A percentile compares a stretch with the other conserved stretches of the same genome.
phyloP scores from a whole-genome alignment of 1,140 invertebrate genomes.

The Maniola jurtina region DNA sequence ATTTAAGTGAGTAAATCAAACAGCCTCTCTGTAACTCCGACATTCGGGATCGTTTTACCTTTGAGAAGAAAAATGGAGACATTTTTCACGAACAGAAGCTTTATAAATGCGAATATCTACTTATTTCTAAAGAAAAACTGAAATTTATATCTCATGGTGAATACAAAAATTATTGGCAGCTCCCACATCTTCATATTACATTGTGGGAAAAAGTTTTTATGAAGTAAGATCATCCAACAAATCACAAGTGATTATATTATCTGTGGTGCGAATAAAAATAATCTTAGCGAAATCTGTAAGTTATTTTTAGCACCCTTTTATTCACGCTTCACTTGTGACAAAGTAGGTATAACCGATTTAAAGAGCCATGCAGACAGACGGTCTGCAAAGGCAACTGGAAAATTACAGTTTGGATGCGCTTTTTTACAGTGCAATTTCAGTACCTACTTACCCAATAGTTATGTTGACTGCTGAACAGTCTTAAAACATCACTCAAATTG shows the following conservation, averaged over 20 bases:
- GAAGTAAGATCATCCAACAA: constrained; percentile 3
- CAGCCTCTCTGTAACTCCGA: constrained; percentile 22
- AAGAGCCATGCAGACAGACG: no score
- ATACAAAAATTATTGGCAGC: constrained; percentile 19
- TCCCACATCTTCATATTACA: constrained; percentile 14
- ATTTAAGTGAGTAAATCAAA: constrained; percentile 31
- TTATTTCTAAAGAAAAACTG: constrained; percentile 24
- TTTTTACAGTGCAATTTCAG: no score
- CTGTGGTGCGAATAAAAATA: neutral
- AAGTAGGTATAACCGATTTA: neutral
- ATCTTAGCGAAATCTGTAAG: neutral
- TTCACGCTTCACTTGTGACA: neutral
- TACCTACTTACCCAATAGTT: no score
- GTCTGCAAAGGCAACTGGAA: no score
- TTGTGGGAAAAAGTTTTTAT: constrained; percentile 2
- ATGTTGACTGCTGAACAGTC: no score
- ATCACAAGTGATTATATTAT: constrained; percentile 6
- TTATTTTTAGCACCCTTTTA: neutral
- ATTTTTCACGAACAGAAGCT: constrained; percentile 29
- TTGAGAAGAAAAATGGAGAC: constrained; percentile 28
- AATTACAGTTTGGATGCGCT: no score
- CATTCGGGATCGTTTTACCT: constrained; percentile 33
- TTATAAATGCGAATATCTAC: constrained; percentile 23
- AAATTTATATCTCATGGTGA: constrained; percentile 24
- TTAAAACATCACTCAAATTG: no score